phyloP scores from a whole-genome alignment of 2,888 invertebrate species.

The Diadegma fenestrale region DNA sequence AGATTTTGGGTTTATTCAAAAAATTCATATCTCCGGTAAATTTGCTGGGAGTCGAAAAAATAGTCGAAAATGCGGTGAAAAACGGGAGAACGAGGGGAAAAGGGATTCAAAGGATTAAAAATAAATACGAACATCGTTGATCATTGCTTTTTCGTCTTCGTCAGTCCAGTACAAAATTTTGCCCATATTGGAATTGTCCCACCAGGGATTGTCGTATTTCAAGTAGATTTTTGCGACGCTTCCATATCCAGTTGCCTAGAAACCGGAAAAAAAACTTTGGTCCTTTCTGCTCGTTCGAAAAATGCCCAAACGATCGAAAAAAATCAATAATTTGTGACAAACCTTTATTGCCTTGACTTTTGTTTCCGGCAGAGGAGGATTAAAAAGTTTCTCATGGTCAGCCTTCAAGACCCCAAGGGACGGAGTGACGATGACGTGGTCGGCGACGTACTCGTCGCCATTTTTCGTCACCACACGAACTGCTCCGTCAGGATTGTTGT shows the following conservation, averaged over 20 bases:
- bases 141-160: conserved; percentile 81
- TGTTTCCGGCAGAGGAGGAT: conserved; percentile 86
- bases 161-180: conserved; percentile 87
- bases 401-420: conserved; percentile 90
- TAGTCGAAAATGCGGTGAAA: no score
- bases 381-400: conserved; percentile 86
- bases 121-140: conserved; percentile 56
- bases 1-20: no score
- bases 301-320: background rate
- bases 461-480: conserved; percentile 81
- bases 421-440: conserved; percentile 89
- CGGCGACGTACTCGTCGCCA: conserved; percentile 86
- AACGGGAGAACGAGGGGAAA: no score
- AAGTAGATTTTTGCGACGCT: conserved; percentile 89
- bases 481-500: conserved; percentile 69
- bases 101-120: no score
- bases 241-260: conserved; percentile 88
- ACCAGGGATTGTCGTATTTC: conserved; percentile 88
- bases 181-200: conserved; percentile 75
- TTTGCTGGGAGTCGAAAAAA: no score
- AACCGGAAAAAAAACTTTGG: background rate
- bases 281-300: background rate
- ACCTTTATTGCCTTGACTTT: conserved; percentile 87
- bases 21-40: no score
- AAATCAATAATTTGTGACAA: background rate